Evolutionary conservation across 2,113 vertebrate genomes (phyloP).

Genomic region (Vicugna pacos): DNA sequence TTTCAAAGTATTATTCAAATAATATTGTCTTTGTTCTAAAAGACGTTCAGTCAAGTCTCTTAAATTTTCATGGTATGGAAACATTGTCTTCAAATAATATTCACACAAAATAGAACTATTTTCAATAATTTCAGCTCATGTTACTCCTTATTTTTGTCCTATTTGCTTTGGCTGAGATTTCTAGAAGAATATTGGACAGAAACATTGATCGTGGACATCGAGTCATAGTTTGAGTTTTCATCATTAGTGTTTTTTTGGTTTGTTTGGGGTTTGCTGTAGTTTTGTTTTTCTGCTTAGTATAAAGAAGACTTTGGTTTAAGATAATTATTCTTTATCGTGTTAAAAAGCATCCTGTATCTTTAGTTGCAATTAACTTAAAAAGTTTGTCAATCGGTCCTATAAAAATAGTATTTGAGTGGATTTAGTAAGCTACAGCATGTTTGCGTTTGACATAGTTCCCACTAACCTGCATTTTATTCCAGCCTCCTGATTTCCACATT

Average conservation of each 20-base stretch:
- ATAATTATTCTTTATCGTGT: not conserved
- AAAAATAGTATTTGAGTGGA: not conserved
- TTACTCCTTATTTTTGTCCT: not conserved
- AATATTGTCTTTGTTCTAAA: not conserved
- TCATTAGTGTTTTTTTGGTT: not conserved
- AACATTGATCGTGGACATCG: not conserved
- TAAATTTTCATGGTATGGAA: not conserved
- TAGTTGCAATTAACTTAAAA: conserved; percentile 4
- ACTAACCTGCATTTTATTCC: not conserved
- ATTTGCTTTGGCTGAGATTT: not conserved
- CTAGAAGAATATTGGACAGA: not conserved
- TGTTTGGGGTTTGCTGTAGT: not conserved
- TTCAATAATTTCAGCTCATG: not conserved
- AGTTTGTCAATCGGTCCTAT: not conserved
- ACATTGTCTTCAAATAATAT: not conserved
- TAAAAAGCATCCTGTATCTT: not conserved
- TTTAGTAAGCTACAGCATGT: not conserved
- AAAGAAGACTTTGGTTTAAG: not conserved
- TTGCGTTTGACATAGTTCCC: not conserved
- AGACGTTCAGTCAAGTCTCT: not conserved
- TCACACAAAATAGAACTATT: not conserved
- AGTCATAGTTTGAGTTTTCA: not conserved
- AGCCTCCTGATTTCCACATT: not conserved
- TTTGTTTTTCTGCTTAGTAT: conserved; percentile 12
- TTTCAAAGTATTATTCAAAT: not conserved